Evolutionary conservation across 2,113 vertebrate genomes (phyloP), one percentile per base, ranked within the genome.

Genomic region (Cyanocitta stelleri): DNA sequence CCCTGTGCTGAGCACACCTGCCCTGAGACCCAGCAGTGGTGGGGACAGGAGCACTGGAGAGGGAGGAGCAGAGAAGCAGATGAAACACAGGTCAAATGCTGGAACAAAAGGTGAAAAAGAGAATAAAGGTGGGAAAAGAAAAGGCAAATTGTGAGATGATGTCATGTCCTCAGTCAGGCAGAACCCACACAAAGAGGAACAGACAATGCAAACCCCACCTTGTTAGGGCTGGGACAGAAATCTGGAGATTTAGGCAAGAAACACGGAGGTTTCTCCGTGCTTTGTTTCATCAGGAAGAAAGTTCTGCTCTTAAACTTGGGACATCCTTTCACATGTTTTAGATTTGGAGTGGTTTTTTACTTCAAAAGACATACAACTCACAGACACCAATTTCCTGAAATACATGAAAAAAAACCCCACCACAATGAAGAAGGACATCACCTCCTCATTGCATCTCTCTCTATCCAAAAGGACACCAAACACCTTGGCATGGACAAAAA

Each of bases 1-100:
- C 13, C 1, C 1, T 6, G 21, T 7, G 13, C 39, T 3, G 1
- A 16, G 16, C 4, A 61, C 2, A 0, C 10, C 17, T 43, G 29
- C 21, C 41, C 58, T 0, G 7, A 69, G n/a, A 61, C 3, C 19
- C 49, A 44, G 54, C 33, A 22, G 26, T 0, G 15, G 2, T 21
- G 48, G 5, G 24, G 14, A 39, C 52, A 75, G 61, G 11, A 59
- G 51, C 29, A 7, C 11, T 11, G 10, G 6, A 51, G 15, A 59
- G 10, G 9, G 10, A 76, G 13, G 68, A 56, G 49, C 22, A 54
- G 51, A 69, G 37, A 23, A 8, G 30, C 17, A 46, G 20, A 13
- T 39, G 33, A 55, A 92, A 67, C 8, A 8, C 3, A 1, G 43
- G 33, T 33, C 43, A 87, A 26, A 16, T 3, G 4, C 41, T 85